These are phyloP conservation scores for Emydocephalus ijimae DNA, from an alignment of 2,113 vertebrate species.

Conservation along the genomic window DNA sequence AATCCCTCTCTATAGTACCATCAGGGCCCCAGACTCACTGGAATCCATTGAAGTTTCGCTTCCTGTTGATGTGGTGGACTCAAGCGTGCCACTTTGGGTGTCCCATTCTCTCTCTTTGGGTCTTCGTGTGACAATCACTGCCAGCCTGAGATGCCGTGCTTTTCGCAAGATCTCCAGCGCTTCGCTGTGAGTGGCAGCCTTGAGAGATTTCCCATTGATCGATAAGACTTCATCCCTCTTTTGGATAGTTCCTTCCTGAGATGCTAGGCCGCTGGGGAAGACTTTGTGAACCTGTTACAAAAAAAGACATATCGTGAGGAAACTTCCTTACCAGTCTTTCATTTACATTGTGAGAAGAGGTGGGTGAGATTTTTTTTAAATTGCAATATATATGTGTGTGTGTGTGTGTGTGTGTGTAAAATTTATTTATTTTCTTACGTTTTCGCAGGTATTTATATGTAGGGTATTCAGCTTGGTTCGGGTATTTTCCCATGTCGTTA, in stretches of 20 bases:
- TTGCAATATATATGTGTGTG: not conserved
- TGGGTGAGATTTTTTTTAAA: not conserved
- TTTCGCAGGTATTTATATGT: no score
- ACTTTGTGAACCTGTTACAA: conserved; percentile 85
- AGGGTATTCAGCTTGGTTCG: no score
- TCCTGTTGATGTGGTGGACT: conserved; percentile 46
- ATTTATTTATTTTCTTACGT: no score
- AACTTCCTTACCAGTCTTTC: not conserved
- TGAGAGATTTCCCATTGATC: conserved; percentile 90
- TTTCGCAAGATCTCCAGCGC: conserved; percentile 83
- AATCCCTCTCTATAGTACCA: no score
- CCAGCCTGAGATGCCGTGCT: conserved; percentile 78
- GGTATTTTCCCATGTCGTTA: no score
- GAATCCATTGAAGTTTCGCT: conserved; percentile 45
- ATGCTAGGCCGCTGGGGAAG: conserved; percentile 84
- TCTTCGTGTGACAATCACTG: conserved; percentile 86
- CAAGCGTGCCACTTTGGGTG: not conserved
- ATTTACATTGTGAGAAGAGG: not conserved
- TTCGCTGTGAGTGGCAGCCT: conserved; percentile 75
- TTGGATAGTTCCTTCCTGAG: conserved; percentile 90
- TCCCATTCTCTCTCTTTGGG: conserved; percentile 43
- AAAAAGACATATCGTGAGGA: not conserved
- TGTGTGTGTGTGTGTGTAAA: no score
- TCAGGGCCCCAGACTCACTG: conserved; percentile 47
- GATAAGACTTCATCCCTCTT: conserved; percentile 91